Conservation (phyloP, 2,888 invertebrate species). For the Pyrocoelia pectoralis region DNA sequence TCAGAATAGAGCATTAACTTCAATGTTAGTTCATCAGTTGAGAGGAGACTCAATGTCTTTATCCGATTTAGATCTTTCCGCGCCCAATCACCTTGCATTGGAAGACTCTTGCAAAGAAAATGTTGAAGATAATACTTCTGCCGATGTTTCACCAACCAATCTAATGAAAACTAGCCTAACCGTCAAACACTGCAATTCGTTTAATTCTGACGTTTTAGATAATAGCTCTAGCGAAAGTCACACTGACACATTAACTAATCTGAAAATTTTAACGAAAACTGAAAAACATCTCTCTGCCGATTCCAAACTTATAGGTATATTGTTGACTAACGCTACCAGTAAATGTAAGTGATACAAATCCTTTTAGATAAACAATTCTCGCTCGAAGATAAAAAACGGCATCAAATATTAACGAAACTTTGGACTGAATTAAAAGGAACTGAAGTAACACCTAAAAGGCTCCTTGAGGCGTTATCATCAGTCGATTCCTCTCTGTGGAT, state of each 20-base stretch:
- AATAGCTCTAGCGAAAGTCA: constrained; percentile 32
- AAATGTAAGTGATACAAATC: too few relatives aligned
- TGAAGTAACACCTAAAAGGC: constrained; percentile 69
- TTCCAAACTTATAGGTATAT: constrained; percentile 52
- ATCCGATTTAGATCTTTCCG: constrained; percentile 33
- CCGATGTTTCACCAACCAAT: constrained; percentile 46
- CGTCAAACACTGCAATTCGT: constrained; percentile 58
- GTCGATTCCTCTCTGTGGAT: constrained; percentile 75
- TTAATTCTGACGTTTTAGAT: constrained; percentile 57
- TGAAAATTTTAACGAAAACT: constrained; percentile 45
- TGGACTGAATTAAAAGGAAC: constrained; percentile 72
- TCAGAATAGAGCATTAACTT: constrained; percentile 78
- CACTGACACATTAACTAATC: constrained; percentile 33
- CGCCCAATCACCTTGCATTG: constrained; percentile 61
- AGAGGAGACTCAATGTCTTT: constrained; percentile 53
- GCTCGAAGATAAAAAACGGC: constrained; percentile 70
- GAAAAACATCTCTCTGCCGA: constrained; percentile 55
- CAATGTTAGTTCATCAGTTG: constrained; percentile 72
- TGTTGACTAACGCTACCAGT: not conserved
- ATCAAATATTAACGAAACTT: constrained; percentile 69
- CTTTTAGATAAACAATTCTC: constrained; percentile 63
- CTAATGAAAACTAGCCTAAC: constrained; percentile 50
- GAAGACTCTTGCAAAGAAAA: constrained; percentile 53
- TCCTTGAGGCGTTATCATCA: constrained; percentile 69
- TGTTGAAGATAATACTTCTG: constrained; percentile 43